Base-by-base conservation (phyloP, 2,113 vertebrate species). In the Rattus rattus region DNA sequence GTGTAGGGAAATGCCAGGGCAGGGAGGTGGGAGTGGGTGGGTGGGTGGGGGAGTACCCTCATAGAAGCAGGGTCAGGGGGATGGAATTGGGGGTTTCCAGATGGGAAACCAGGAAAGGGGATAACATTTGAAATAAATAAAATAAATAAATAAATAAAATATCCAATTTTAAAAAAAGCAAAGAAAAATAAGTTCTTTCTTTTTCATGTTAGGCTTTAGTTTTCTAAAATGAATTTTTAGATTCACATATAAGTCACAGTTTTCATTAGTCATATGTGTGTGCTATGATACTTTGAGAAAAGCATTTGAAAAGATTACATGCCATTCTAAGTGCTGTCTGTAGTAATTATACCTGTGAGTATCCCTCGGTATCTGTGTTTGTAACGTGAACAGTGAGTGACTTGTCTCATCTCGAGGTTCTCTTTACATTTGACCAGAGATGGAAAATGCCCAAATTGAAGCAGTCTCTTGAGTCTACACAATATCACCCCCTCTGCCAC, bases 381-480 rank as follows among this genome's bases (percentile, higher is more conserved):
- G 33, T 83, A 7, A 72, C 52, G 20, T 61, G 77, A 93, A 88
- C 20, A 43, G 19, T 19, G 26, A 90, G 43, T 43, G 43, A 43
- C 47, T 92, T 95, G 75, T 39, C 28, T 95, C 89, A 65, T 33
- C 26, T 96, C 91, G 90, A 91, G 67, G 47, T 3, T 2, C 28
- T 59, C 52, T 94, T 96, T 89, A 73, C 72, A 86, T 92, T 96
- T 95, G 88, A 39, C 30, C 16, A 94, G 86, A 95, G 56, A 90
- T 94, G 3, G 79, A 92, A 95, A 92, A 94, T 26, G 33, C 36
- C 86, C 85, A 93, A 96, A 91, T 36, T 84, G n/a, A 92, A 95
- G 67, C 22, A 94, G 65, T 92, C 52, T 75, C 56, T 94, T 72
- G 76, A 89, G 49, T 36, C 43, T 86, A 69, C 72, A 65, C 39